Conservation (phyloP, 2,888 invertebrate species). For the Exephanes ischioxanthus region DNA sequence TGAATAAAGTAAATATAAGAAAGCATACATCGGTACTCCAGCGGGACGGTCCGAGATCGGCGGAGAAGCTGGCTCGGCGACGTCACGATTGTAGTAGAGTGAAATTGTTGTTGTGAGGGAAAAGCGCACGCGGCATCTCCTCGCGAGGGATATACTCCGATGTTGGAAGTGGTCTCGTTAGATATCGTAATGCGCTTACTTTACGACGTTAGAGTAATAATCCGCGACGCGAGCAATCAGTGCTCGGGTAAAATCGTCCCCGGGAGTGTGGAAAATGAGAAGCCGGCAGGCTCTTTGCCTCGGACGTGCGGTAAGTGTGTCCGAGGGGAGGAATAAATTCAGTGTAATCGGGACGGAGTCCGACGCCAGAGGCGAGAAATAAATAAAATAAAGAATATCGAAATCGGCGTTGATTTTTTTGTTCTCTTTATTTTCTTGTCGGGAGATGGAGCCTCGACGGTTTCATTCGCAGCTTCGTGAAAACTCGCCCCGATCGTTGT, state of each 20-base stretch:
- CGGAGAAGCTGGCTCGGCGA: slow-evolving; percentile 46
- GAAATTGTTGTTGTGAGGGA: slow-evolving; percentile 35
- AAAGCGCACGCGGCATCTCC: not conserved
- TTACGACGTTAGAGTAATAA: slow-evolving; percentile 40
- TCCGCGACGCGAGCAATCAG: slow-evolving; percentile 32
- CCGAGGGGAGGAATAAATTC: slow-evolving; percentile 34
- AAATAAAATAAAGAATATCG: slow-evolving; percentile 31
- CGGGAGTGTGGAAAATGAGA: slow-evolving; percentile 10
- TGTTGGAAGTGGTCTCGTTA: slow-evolving; percentile 25
- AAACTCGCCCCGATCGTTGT: not conserved
- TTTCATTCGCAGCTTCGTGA: not conserved
- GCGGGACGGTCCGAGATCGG: slow-evolving; percentile 8
- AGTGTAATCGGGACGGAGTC: slow-evolving; percentile 26
- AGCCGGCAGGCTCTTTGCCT: slow-evolving; percentile 2
- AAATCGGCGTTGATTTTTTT: slow-evolving; percentile 3
- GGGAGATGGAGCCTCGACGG: slow-evolving; percentile 2
- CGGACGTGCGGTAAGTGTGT: not conserved
- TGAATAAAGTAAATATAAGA: slow-evolving; percentile 1
- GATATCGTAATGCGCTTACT: slow-evolving; percentile 48
- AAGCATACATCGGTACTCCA: not conserved
- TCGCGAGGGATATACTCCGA: slow-evolving; percentile 9
- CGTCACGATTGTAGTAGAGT: slow-evolving; percentile 48
- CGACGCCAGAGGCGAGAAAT: slow-evolving; percentile 16
- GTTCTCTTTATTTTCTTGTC: not conserved
- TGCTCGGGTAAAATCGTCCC: slow-evolving; percentile 18